Conservation (phyloP, 92 coral and sea anemone genomes). For the Siderastrea radians region DNA sequence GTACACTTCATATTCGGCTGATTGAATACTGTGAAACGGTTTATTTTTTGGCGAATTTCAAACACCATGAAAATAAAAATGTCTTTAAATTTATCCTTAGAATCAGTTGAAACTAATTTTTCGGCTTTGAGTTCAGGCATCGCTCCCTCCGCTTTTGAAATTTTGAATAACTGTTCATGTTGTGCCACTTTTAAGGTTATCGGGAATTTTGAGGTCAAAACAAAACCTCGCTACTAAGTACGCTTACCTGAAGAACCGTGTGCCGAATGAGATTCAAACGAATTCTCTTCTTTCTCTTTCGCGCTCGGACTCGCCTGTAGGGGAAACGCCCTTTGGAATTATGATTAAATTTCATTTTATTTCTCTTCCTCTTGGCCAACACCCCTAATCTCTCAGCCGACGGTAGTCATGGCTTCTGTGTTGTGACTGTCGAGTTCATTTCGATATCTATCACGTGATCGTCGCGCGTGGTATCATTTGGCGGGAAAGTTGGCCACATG, state of each 20-base stretch:
- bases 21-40: too few relatives aligned
- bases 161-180: background rate
- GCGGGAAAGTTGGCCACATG: slow-evolving; percentile 37
- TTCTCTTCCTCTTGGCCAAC: slow-evolving; percentile 5
- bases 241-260: background rate
- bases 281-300: background rate
- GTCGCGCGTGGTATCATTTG: background rate
- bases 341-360: background rate
- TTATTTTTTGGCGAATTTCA: too few relatives aligned
- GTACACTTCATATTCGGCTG: too few relatives aligned
- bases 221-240: background rate
- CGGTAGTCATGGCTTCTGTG: background rate
- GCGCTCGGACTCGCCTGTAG: background rate
- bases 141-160: too few relatives aligned
- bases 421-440: background rate
- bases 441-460: slow-evolving; percentile 6
- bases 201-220: background rate
- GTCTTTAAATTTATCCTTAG: too few relatives aligned
- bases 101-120: background rate
- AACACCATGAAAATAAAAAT: too few relatives aligned
- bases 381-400: slow-evolving; percentile 2
- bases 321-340: slow-evolving; percentile 11
- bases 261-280: background rate
- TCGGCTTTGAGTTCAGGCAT: background rate
- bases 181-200: background rate